These are phyloP conservation scores for Sphaerophoria rueppellii DNA, from an alignment of 2,888 invertebrate species.

Conservation along the genomic window DNA sequence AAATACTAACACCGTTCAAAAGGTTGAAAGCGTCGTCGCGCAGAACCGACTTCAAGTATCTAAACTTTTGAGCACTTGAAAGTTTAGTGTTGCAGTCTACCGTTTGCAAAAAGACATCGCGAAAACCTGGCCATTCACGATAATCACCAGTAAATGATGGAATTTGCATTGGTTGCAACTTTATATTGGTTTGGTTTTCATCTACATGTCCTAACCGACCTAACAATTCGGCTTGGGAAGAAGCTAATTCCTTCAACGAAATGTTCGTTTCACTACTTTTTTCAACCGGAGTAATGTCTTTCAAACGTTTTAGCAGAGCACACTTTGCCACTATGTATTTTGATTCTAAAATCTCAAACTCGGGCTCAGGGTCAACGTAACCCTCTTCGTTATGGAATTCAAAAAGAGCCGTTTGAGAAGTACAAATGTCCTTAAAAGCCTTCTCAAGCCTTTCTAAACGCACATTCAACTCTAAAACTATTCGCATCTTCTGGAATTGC, in stretches of 20 bases:
- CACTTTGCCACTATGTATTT: conserved; percentile 29
- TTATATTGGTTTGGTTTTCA: background rate
- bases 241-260: background rate
- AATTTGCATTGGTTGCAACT: conserved; percentile 15
- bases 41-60: conserved; percentile 23
- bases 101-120: background rate
- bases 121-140: conserved; percentile 33
- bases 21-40: conserved; percentile 18
- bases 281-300: background rate
- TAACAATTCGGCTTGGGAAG: conserved; percentile 5
- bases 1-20: conserved; percentile 9
- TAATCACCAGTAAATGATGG: conserved; percentile 28
- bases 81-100: conserved; percentile 9
- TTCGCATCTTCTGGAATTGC: background rate
- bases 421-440: conserved; percentile 22
- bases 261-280: background rate
- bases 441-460: conserved; percentile 21
- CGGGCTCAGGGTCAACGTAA: conserved; percentile 18
- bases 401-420: conserved; percentile 17
- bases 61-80: conserved; percentile 12
- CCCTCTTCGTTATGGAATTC: conserved; percentile 17
- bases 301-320: conserved; percentile 6
- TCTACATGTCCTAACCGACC: background rate
- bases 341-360: conserved; percentile 17
- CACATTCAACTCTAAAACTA: conserved; percentile 9